These are phyloP conservation scores for Pediacus dermestoides DNA, from an alignment of 2,888 invertebrate genomes.

Conservation along the genomic window DNA sequence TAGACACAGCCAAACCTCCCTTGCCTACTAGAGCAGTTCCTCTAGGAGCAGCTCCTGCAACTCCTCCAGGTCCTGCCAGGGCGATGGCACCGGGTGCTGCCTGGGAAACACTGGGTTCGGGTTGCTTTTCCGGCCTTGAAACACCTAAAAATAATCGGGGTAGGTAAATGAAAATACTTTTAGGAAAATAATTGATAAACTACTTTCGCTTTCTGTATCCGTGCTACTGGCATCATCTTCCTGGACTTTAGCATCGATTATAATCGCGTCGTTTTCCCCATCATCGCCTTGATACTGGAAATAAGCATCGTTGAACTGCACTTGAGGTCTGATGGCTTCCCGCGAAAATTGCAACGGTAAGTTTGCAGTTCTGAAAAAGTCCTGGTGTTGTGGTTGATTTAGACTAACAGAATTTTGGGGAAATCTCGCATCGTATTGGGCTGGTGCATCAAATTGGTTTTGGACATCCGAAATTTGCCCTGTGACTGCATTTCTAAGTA, in stretches of 20 bases:
- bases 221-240: conserved; percentile 31
- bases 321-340: neutral
- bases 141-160: conserved; percentile 4
- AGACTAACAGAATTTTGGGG: conserved; percentile 30
- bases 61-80: conserved; percentile 52
- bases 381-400: conserved; percentile 27
- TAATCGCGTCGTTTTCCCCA: conserved; percentile 53
- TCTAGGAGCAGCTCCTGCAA: conserved; percentile 51
- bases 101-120: conserved; percentile 49
- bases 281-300: conserved; percentile 41
- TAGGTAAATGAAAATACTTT: no score
- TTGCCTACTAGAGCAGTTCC: conserved; percentile 53
- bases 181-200: no score
- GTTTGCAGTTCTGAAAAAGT: conserved; percentile 17
- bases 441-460: neutral
- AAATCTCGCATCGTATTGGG: conserved; percentile 16
- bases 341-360: conserved; percentile 11
- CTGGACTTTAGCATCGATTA: conserved; percentile 51
- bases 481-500: conserved; percentile 29
- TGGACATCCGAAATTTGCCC: conserved; percentile 24
- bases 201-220: conserved; percentile 27
- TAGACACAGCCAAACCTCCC: conserved; percentile 51
- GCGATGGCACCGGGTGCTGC: conserved; percentile 53
- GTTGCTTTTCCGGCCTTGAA: conserved; percentile 20
- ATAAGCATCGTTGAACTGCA: conserved; percentile 8